These are phyloP conservation scores for Crioceris asparagi DNA, from an alignment of 2,888 invertebrate species.

Conservation along the genomic window DNA sequence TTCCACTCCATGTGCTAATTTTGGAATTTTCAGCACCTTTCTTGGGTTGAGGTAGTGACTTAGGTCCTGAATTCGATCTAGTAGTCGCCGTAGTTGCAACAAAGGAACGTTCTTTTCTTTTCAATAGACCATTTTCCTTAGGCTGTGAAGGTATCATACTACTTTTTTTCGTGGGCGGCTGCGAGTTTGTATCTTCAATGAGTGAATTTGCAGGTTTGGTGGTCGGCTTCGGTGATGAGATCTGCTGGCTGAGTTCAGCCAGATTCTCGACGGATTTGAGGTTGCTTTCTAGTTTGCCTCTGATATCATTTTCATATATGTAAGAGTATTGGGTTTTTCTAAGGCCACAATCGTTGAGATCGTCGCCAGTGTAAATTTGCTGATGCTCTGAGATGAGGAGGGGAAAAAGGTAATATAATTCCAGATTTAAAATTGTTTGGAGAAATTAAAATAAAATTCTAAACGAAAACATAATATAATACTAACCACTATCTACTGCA, in stretches of 20 bases:
- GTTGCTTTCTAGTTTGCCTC: constrained; percentile 30
- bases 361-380: constrained; percentile 47
- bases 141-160: too few species aligned
- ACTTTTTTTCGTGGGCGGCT: too few species aligned
- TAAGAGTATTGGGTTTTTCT: constrained; percentile 59
- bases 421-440: too few species aligned
- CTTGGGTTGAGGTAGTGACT: too few species aligned
- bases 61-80: too few species aligned
- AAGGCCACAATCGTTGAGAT: constrained; percentile 57
- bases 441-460: too few species aligned
- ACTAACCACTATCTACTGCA: constrained; percentile 58
- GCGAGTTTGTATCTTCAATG: too few species aligned
- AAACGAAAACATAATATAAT: too few species aligned
- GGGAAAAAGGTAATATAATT: neutral
- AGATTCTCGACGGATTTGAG: constrained; percentile 14
- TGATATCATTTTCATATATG: constrained; percentile 42
- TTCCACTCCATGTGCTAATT: constrained; percentile 60
- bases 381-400: constrained; percentile 49
- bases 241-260: constrained; percentile 11
- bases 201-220: too few species aligned
- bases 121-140: too few species aligned
- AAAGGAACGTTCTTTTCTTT: too few species aligned
- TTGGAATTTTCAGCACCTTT: constrained; percentile 26
- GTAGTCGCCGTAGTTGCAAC: too few species aligned
- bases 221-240: constrained; percentile 36